These are phyloP conservation scores for Drosophila tripunctata DNA, from an alignment of 2,888 invertebrate species.

Conservation along the genomic window DNA sequence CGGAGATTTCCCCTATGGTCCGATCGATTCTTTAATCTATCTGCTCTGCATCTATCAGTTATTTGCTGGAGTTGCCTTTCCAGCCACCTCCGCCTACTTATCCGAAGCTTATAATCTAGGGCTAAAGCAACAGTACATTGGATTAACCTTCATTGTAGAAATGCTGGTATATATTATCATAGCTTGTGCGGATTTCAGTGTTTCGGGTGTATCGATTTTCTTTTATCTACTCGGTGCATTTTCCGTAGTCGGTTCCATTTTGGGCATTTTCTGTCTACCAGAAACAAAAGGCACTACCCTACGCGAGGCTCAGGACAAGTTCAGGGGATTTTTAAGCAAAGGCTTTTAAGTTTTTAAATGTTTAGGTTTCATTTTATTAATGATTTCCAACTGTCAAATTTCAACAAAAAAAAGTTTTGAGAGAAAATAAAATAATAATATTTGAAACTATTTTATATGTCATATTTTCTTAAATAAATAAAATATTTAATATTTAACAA, in stretches of 20 bases:
- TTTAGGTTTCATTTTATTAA: background rate
- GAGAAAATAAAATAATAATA: too few species aligned
- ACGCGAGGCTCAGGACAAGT: conserved; percentile 63
- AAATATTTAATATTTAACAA: too few species aligned
- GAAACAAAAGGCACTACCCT: conserved; percentile 72
- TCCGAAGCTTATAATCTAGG: conserved; percentile 78
- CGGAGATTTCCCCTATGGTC: accelerated
- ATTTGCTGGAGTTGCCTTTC: conserved; percentile 67
- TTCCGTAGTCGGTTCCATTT: conserved; percentile 46
- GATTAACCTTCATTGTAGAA: conserved; percentile 54
- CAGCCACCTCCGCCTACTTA: conserved; percentile 44
- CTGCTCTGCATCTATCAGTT: conserved; percentile 62
- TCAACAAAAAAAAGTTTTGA: too few species aligned
- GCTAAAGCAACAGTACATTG: conserved; percentile 75
- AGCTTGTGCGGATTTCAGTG: background rate
- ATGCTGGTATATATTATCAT: conserved; percentile 63
- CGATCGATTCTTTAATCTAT: background rate
- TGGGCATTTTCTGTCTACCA: conserved; percentile 63
- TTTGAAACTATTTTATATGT: too few species aligned
- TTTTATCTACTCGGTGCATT: conserved; percentile 61
- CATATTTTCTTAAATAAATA: too few species aligned
- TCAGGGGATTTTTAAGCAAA: conserved; percentile 33
- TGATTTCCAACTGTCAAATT: too few species aligned
- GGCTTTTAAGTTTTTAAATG: conserved; percentile 26
- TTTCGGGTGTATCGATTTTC: conserved; percentile 16